A percentile compares a stretch with the other conserved stretches of the same genome.
Evolutionary conservation across 2,888 invertebrate species (phyloP).

Genomic region (Yponomeuta cagnagella): DNA sequence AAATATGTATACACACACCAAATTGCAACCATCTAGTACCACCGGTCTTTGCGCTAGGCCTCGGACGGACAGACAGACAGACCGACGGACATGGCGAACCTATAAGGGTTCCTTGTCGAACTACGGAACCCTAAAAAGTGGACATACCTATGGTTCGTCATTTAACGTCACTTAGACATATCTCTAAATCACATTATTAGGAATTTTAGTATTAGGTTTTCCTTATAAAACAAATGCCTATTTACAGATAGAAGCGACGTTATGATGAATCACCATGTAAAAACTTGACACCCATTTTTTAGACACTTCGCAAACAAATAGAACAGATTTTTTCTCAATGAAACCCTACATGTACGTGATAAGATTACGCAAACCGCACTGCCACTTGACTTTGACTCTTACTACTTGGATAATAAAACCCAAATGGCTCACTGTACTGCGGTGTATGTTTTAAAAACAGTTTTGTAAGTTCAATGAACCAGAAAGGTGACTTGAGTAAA

Average conservation of each 20-base stretch:
- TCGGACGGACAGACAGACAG: no score
- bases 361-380: not conserved
- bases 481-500: slow-evolving; percentile 12
- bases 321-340: slow-evolving; percentile 3
- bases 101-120: no score
- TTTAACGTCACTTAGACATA: no score
- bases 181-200: no score
- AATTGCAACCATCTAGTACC: no score
- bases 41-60: no score
- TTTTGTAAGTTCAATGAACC: slow-evolving; percentile 10
- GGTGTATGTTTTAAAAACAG: slow-evolving; percentile 1
- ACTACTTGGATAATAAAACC: not conserved
- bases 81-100: no score
- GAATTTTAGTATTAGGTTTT: not conserved
- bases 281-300: not conserved
- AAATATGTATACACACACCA: no score
- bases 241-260: not conserved
- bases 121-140: no score
- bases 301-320: not conserved
- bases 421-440: not conserved
- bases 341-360: not conserved
- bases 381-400: not conserved
- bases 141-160: no score
- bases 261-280: not conserved
- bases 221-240: not conserved